Base-by-base conservation (phyloP, 2,113 vertebrate species). In the Dromiciops gliroides region DNA sequence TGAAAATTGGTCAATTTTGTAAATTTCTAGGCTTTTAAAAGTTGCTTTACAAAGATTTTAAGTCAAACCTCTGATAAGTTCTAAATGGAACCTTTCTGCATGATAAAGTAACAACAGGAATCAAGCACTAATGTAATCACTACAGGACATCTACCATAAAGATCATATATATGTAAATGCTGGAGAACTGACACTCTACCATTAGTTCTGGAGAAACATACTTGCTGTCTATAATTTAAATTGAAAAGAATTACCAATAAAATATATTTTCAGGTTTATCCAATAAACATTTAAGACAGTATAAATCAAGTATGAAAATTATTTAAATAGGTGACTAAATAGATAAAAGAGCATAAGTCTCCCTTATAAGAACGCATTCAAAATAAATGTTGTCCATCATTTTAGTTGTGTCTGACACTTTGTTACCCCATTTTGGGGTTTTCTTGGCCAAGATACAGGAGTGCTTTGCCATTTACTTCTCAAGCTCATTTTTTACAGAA, bases 121-220 rank as follows among this genome's bases (percentile, higher is more conserved):
- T 0, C 8, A 89, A 83, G 75, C 50, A 91, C 24, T 96, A 97
- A 97, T 93, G 50, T 53, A 25, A 12, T 96, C 95, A 95, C 53
- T 97, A 90, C 89, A 97, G 94, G 53, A n/a, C 28, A 92, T 12
- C 92, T 93, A 95, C 49, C 19, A n/a, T 95, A 94, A 98, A 94
- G 56, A 95, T 95, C 52, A 47, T 96, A 94, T 95, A 37, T 97
- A 97, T 95, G 26, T 89, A 97, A 94, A 56, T 96, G 28, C 2
- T 98, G 51, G 90, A 97, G 44, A 44, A 25, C 22, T 93, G 89
- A 93, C 14, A 94, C 50, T 90, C 23, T 92, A 93, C 2, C 95
- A 53, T 95, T 91, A 96, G 37, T 95, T 88, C 44, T 96, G 56
- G 47, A 95, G 22, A 91, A 24, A 95, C 52, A 94, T 96, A 11